These are phyloP conservation scores for Brenthis daphne DNA, from an alignment of 2,888 invertebrate genomes.

Conservation along the genomic window DNA sequence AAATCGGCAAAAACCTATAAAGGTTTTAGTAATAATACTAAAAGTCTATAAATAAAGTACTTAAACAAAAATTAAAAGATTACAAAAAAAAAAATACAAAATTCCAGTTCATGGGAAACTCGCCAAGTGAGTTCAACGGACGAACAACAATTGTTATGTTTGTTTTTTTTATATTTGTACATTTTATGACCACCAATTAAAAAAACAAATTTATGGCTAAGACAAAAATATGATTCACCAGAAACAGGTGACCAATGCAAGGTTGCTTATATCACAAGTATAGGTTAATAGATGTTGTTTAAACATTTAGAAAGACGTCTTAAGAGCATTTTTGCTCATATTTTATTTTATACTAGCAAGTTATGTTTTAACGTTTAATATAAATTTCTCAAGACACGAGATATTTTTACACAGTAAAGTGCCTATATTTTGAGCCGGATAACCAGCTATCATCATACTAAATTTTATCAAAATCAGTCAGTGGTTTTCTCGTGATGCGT, in stretches of 20 bases:
- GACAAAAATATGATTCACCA: constrained; percentile 14
- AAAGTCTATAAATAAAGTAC: constrained; percentile 5
- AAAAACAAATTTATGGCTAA: constrained; percentile 11
- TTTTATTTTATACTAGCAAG: too few relatives aligned
- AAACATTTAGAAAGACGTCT: too few relatives aligned
- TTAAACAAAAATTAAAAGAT: constrained; percentile 17
- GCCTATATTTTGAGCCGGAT: too few relatives aligned
- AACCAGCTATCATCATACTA: too few relatives aligned
- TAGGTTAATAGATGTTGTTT: background rate
- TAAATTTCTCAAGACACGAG: too few relatives aligned
- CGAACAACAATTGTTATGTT: constrained; percentile 17
- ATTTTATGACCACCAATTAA: constrained; percentile 9
- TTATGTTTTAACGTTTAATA: too few relatives aligned
- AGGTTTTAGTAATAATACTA: background rate
- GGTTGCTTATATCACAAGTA: background rate
- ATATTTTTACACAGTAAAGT: too few relatives aligned
- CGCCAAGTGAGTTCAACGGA: constrained; percentile 25
- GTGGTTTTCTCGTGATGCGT: too few relatives aligned
- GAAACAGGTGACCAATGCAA: constrained; percentile 2
- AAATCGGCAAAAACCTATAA: background rate
- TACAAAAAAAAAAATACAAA: constrained; percentile 13
- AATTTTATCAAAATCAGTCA: too few relatives aligned
- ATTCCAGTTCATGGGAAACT: constrained; percentile 12
- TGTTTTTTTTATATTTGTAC: constrained; percentile 3
- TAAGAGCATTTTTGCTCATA: too few relatives aligned